These are phyloP conservation scores for Platycheirus albimanus DNA, from an alignment of 2,888 invertebrate genomes.

Conservation along the genomic window DNA sequence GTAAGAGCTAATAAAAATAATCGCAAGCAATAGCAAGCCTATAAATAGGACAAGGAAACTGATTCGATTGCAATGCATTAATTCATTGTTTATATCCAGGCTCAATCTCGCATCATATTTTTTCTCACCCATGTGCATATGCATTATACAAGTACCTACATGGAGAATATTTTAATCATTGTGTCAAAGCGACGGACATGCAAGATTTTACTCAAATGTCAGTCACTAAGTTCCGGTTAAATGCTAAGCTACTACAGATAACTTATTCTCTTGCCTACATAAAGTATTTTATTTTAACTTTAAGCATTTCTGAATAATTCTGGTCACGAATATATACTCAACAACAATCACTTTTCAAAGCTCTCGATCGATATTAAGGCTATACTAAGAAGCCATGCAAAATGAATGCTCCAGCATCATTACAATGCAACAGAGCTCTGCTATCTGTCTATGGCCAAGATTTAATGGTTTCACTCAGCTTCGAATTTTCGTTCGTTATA, in stretches of 20 bases:
- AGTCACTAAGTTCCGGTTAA: slow-evolving; percentile 62
- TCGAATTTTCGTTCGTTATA: slow-evolving; percentile 27
- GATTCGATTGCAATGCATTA: too few species aligned
- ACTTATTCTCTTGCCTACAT: slow-evolving; percentile 26
- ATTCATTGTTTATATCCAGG: background rate
- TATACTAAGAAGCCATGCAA: slow-evolving; percentile 43
- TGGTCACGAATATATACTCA: slow-evolving; percentile 68
- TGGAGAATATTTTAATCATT: background rate
- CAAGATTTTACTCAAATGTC: slow-evolving; percentile 49
- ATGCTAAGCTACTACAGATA: slow-evolving; percentile 42
- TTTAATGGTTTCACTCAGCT: slow-evolving; percentile 32
- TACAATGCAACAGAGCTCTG: slow-evolving; percentile 52
- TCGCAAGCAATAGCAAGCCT: too few species aligned
- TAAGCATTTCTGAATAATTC: slow-evolving; percentile 59
- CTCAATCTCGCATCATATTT: background rate
- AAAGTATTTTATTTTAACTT: slow-evolving; percentile 38
- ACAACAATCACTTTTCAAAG: slow-evolving; percentile 68
- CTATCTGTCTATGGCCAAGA: slow-evolving; percentile 20
- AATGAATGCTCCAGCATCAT: slow-evolving; percentile 50
- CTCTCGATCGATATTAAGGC: slow-evolving; percentile 43
- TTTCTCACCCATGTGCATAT: background rate
- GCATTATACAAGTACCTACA: background rate
- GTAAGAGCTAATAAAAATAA: too few species aligned
- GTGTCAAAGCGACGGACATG: background rate
- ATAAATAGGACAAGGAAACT: too few species aligned